Evolutionary conservation across 1,140 invertebrate species (phyloP), one percentile per base, ranked within the genome.

Genomic region (Limonius californicus): DNA sequence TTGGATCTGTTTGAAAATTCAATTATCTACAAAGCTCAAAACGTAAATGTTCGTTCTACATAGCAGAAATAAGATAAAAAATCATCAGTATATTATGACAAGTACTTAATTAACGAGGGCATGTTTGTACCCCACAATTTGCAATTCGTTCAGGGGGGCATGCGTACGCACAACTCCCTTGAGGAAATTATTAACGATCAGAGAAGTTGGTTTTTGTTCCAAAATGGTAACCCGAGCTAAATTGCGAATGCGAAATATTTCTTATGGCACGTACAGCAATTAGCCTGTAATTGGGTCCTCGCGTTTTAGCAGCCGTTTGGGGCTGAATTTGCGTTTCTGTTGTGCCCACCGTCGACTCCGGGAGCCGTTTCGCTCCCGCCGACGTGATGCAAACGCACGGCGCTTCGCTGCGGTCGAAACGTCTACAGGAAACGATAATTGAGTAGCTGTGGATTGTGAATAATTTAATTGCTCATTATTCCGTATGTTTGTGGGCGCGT

Each of bases 381-480:
- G 35, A 39, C 45, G 45, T 50, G 23, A 50, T 3, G 20, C 4
- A 50, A 50, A 50, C 2, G 35, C 35, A 50, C 45, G 45, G 14
- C 3, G 11, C 3, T 2, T 2, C 18, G 19, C 1, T 57, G 61
- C 55, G 61, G 61, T 62, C 43, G 61, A 39, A 62, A 62, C 54
- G 27, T 56, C 54, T 56, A 57, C 61, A 62, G 61, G 55, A 62
- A 62, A 62, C 57, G 61, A 59, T 63, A 63, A 63, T 63, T 63
- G 61, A 56, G 54, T 63, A 58, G 55, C 61, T 43, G 54, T 32
- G 53, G 18, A 54, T 63, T 63, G 61, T 63, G 61, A 59, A 63
- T 63, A 63, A 63, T 63, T 63, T 63, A 58, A 63, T 63, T 63
- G 61, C 54, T 59, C 61, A 59, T 63, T 63, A 63, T 63, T 63